phyloP scores from a whole-genome alignment of 2,113 vertebrate genomes.

The Hydrolagus affinis region DNA sequence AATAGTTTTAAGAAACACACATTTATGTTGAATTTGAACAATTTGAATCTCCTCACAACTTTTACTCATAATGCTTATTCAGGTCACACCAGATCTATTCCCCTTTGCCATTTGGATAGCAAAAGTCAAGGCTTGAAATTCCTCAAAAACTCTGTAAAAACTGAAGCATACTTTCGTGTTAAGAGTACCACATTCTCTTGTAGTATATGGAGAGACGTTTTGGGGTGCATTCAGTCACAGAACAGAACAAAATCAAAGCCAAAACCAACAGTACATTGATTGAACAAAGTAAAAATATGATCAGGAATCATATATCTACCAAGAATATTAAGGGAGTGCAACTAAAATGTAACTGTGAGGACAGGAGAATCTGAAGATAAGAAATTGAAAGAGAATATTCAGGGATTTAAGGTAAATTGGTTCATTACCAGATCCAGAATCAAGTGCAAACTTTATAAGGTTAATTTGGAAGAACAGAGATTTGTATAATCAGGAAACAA shows the following conservation, averaged over 20 bases:
- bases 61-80: conserved; percentile 48
- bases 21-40: neutral
- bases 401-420: conserved; percentile 18
- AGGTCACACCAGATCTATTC: conserved; percentile 39
- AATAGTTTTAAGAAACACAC: neutral
- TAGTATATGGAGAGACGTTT: conserved; percentile 14
- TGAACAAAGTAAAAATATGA: conserved; percentile 42
- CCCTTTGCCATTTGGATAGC: conserved; percentile 42
- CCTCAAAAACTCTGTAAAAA: conserved; percentile 22
- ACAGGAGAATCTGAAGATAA: conserved; percentile 27
- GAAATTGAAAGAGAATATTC: conserved; percentile 24
- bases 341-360: conserved; percentile 36
- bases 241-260: conserved; percentile 61
- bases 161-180: conserved; percentile 14
- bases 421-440: conserved; percentile 5
- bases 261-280: conserved; percentile 94
- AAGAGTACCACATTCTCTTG: conserved; percentile 11
- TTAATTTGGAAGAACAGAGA: conserved; percentile 19
- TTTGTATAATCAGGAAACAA: conserved; percentile 1
- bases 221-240: conserved; percentile 25
- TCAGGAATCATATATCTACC: conserved; percentile 52
- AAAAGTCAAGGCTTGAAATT: conserved; percentile 39
- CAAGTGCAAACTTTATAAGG: conserved; percentile 13
- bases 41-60: conserved; percentile 45
- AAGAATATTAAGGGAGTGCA: conserved; percentile 35